phyloP scores from a whole-genome alignment of 1,140 invertebrate species.

The Drosophila tsacasi region DNA sequence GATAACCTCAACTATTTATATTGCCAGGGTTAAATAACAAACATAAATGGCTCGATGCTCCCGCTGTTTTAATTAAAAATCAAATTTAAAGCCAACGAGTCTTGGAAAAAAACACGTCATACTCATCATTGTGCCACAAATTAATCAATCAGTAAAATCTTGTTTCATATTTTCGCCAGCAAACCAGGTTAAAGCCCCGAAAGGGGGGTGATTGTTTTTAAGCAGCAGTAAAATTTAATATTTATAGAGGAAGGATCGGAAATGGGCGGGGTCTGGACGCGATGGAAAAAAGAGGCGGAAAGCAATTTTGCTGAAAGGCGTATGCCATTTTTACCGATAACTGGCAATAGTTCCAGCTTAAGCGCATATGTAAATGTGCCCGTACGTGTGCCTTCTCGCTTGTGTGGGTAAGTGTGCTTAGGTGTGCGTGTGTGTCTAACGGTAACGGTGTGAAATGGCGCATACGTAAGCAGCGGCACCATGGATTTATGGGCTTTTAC shows the following conservation, averaged over 20 bases:
- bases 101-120: slow-evolving; percentile 15
- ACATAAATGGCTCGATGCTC: neutral
- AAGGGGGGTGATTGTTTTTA: slow-evolving; percentile 7
- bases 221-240: slow-evolving; percentile 59
- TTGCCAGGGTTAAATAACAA: slow-evolving; percentile 6
- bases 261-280: neutral
- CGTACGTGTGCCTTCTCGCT: slow-evolving; percentile 1
- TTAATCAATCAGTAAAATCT: slow-evolving; percentile 53
- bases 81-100: slow-evolving; percentile 26
- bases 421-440: slow-evolving; percentile 56
- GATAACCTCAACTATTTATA: slow-evolving; percentile 14
- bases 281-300: slow-evolving; percentile 55
- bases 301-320: slow-evolving; percentile 77
- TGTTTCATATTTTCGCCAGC: slow-evolving; percentile 32
- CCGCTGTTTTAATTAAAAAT: slow-evolving; percentile 47
- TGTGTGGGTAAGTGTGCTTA: neutral
- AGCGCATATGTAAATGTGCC: slow-evolving; percentile 37
- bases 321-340: slow-evolving; percentile 73
- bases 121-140: slow-evolving; percentile 6
- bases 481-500: slow-evolving; percentile 79
- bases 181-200: slow-evolving; percentile 3
- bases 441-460: slow-evolving; percentile 82
- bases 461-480: slow-evolving; percentile 74
- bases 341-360: slow-evolving; percentile 54
- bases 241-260: slow-evolving; percentile 50